Evolutionary conservation across 2,113 vertebrate species (phyloP), one percentile per base, ranked within the genome.

Genomic region (Actenoides lindsayi): DNA sequence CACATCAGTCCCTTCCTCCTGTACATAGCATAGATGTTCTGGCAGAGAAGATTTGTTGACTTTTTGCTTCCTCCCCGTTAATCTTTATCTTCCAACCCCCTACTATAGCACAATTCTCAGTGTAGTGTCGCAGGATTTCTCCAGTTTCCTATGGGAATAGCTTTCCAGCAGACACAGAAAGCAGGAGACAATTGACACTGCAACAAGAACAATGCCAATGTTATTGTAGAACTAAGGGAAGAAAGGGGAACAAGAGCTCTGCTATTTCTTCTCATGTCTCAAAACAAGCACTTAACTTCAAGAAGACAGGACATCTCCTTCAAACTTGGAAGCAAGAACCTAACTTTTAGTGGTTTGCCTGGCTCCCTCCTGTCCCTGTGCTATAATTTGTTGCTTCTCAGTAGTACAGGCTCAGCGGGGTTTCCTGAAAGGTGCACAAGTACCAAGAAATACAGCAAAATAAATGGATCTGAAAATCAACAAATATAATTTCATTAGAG

Each of bases 1-100:
- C 39, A 86, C 31, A 69, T 69, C 75, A 62, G 76, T 94, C n/a
- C 80, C 75, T 90, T 94, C 87, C 37, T 94, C 37, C 91, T 94
- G 54, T 57, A 93, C 27, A 53, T 48, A 89, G 20, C 33, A 56
- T 65, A 81, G 81, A 62, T 89, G 33, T 73, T 64, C 53, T 88
- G 39, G 23, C 48, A 71, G 39, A 82, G 46, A 87, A 39, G 70
- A 60, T 90, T 69, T 94, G 78, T 42, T 92, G 79, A 79, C 37
- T 39, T 90, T 80, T 93, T 93, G 27, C 63, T 94, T 97, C 78
- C 88, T 90, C 90, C n/a, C 78, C 67, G 65, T 93, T 69, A 75
- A 90, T 73, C 53, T 93, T 65, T 35, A 44, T 42, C 30, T 90
- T 76, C 59, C 5, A 4, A 65, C 5, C 7, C 33, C 21, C 33